Evolutionary conservation across 2,113 vertebrate species (phyloP), one percentile per base, ranked within the genome.

Genomic region (Ceratotherium simum): DNA sequence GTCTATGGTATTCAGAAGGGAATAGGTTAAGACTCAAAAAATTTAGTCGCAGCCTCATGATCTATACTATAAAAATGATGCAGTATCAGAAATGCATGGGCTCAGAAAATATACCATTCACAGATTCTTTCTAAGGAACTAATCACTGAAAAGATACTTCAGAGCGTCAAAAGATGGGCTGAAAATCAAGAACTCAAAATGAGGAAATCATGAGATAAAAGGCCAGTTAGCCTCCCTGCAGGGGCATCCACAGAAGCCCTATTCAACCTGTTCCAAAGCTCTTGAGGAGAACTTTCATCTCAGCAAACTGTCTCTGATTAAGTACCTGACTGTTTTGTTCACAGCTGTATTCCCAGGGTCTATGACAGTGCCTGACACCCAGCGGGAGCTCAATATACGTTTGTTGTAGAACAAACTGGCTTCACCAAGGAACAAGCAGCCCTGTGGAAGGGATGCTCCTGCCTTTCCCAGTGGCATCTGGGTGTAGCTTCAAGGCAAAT

Each of bases 161-260:
- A 65, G 83, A 80, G 51, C 80, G 42, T 42, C 0, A 12, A 80
- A 94, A 84, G 79, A 91, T 78, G 92, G 84, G 67, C 48, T 80
- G 69, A 65, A 97, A 81, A 88, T 96, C 90, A 96, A 67, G 75
- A 95, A 86, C 56, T 83, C 39, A 23, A 78, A 95, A 90, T 76
- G 87, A 90, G 84, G 51, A 83, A 96, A 95, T 96, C 75, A 70
- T 62, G 46, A 78, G 23, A 86, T 96, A 18, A 93, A 86, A 89
- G 67, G 31, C 86, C 51, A 8, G 33, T 2, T 14, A n/a, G 64
- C 48, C 5, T 92, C 90, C 67, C 70, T 5, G 58, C 62, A 69
- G 75, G 72, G 27, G 1, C 21, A 1, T 76, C 87, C 62, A 20
- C 4, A 23, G 80, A 70, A 84, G 51, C 14, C 73, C 58, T 5